Base-by-base conservation (phyloP, 2,888 invertebrate genomes). In the Acrobasis suavella region DNA sequence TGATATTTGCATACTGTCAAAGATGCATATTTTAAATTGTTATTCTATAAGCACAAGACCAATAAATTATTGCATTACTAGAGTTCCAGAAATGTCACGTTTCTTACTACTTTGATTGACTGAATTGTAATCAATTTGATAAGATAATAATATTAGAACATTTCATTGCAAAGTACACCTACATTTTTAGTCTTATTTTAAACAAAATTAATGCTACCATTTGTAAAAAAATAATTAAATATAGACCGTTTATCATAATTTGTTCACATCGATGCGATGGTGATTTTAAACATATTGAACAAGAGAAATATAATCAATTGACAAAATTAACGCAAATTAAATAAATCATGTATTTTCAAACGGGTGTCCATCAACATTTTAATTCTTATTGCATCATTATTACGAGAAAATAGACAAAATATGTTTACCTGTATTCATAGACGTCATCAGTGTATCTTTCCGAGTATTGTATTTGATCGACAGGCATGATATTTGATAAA, bases 401-500 rank as follows among this genome's bases (percentile, higher is more conserved):
- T 14, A 52, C 6, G 32, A 62, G 62, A 64, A 42, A 32, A 14
- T 22, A 14, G n/a, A 50, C 10, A 12, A 17, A 50, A 63, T 63
- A 59, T 65, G 49, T 80, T 82, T 86, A 97, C 97, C 97, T 96
- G 87, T 98, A 98, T 82, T 98, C 98, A 82, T 95, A 98, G 59
- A 94, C 93, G 72, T 96, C 96, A 86, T 98, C 98, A 68, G 92
- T 94, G 78, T 98, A 98, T 83, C 97, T 97, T 80, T 98, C 98
- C 0, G 98, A 98, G 86, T 98, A 98, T 77, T 97, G 97, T 77
- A 98, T 98, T 83, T 96, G 95, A 80, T 96, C 96, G 50, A 94
- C 93, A 2, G 96, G 95, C 96, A 96, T 95, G 80, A 63, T 69
- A 46, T 5, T 42, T 42, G 10, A 46, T 56, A 2, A 1, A 7